Evolutionary conservation across 2,888 invertebrate species (phyloP), one percentile per base, ranked within the genome.

Genomic region (Gymnoscelis rufifasciata): DNA sequence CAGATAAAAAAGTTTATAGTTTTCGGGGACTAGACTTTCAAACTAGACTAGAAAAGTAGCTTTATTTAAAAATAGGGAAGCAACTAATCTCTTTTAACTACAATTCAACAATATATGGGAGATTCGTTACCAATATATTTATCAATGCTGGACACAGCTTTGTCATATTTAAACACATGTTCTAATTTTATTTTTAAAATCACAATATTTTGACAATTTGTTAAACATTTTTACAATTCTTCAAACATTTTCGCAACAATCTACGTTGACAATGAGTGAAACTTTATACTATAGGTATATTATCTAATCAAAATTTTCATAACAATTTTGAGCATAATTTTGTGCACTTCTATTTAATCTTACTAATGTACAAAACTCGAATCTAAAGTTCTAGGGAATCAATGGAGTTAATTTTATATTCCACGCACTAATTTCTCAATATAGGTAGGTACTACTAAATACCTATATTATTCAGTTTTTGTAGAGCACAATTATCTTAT

Each of bases 281-380:
- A 35, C 33, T 43, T 43, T 26, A 19, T 19, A 5, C 19, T 19
- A 19, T 19, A 19, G n/a, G 5, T 33, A 28, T 31, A 28, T 41
- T 14, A 23, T 46, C 14, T 46, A 46, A 30, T 43, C 44, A 50
- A 43, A 42, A 45, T 50, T 51, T 45, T 43, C 38, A 36, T 35
- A 38, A 39, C 19, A 51, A 48, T 50, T 50, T 57, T 57, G 57
- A 56, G 57, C 57, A 54, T 54, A 33, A 29, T 52, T 38, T 55
- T 57, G 51, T 57, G 57, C 55, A 52, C 47, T 50, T 37, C 51
- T 52, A 19, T 5, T 15, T 43, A 39, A 23, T 11, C 40, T 6
- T 14, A 5, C 35, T 35, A 35, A 35, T 19, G 19, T 23, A 35
- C 14, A 35, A 35, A 7, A 26, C 26, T 19, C 19, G 5, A 3